These are phyloP conservation scores for Thalassaphorura encarpata DNA, from an alignment of 1,140 invertebrate species.

Conservation along the genomic window DNA sequence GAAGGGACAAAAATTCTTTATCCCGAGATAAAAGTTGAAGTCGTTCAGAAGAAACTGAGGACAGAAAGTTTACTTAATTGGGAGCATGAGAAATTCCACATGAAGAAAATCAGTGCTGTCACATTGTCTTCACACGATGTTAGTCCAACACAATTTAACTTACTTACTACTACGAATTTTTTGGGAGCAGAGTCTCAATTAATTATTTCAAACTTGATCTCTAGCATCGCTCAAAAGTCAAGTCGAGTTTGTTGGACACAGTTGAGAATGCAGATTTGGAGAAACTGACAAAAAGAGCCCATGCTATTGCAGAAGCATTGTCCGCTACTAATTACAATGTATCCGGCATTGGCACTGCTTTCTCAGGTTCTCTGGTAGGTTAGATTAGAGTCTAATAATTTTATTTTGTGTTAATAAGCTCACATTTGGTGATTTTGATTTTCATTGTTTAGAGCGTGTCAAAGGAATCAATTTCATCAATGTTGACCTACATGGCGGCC, in stretches of 20 bases:
- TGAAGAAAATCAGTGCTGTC: conserved; percentile 78
- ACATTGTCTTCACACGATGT: conserved; percentile 71
- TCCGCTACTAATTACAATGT: conserved; percentile 77
- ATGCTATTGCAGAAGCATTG: conserved; percentile 68
- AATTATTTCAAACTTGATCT: background rate
- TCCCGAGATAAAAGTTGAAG: conserved; percentile 52
- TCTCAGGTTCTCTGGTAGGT: conserved; percentile 29
- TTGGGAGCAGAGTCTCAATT: background rate
- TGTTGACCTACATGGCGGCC: conserved; percentile 59
- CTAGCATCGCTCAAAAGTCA: conserved; percentile 40
- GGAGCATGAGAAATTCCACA: conserved; percentile 96
- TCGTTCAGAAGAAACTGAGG: conserved; percentile 96
- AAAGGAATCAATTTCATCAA: conserved; percentile 55
- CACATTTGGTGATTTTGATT: background rate
- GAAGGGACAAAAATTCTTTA: conserved; percentile 42
- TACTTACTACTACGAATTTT: too few species aligned
- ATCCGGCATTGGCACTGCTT: conserved; percentile 40
- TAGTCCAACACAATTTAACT: conserved; percentile 1
- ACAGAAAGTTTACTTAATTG: conserved; percentile 84
- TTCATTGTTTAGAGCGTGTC: conserved; percentile 53
- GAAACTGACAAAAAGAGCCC: conserved; percentile 57
- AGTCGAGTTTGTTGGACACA: conserved; percentile 53
- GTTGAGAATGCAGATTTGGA: conserved; percentile 49
- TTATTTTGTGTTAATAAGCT: background rate
- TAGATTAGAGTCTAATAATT: background rate